phyloP scores from a whole-genome alignment of 2,888 invertebrate species.

The Ischnura elegans region DNA sequence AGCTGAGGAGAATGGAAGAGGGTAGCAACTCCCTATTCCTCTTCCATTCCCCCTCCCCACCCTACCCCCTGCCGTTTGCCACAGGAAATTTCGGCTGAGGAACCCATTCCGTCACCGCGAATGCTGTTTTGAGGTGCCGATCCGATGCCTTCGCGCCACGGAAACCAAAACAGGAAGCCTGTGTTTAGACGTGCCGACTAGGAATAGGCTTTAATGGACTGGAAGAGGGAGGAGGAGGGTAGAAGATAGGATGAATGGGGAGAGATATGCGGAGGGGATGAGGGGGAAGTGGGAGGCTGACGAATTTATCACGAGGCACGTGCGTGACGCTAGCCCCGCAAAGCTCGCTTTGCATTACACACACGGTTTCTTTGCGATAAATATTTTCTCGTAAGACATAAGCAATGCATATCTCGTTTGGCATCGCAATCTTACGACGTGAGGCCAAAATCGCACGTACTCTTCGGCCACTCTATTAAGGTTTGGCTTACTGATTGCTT shows the following conservation, averaged over 20 bases:
- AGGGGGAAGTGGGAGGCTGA: not conserved
- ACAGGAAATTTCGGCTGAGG: not conserved
- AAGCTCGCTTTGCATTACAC: too few relatives aligned
- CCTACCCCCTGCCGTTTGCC: not conserved
- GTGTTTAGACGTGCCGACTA: not conserved
- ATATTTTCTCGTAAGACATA: too few relatives aligned
- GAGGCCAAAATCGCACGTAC: too few relatives aligned
- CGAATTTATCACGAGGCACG: constrained; percentile 4
- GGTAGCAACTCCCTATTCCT: constrained; percentile 32
- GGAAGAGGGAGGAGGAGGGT: not conserved
- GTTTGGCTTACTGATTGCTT: too few relatives aligned
- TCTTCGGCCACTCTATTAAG: too few relatives aligned
- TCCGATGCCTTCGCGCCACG: constrained; percentile 20
- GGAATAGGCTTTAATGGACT: constrained; percentile 20
- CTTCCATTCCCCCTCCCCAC: not conserved
- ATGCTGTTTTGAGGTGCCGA: not conserved
- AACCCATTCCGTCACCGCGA: not conserved
- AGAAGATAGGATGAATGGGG: not conserved
- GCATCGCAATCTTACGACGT: too few relatives aligned
- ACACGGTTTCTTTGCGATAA: too few relatives aligned
- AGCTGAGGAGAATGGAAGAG: constrained; percentile 8
- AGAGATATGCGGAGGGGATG: too few relatives aligned
- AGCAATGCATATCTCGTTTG: too few relatives aligned
- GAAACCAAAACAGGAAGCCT: constrained; percentile 44
- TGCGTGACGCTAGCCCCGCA: not conserved